phyloP scores from a whole-genome alignment of 2,888 invertebrate genomes.

The Acleris emargana region DNA sequence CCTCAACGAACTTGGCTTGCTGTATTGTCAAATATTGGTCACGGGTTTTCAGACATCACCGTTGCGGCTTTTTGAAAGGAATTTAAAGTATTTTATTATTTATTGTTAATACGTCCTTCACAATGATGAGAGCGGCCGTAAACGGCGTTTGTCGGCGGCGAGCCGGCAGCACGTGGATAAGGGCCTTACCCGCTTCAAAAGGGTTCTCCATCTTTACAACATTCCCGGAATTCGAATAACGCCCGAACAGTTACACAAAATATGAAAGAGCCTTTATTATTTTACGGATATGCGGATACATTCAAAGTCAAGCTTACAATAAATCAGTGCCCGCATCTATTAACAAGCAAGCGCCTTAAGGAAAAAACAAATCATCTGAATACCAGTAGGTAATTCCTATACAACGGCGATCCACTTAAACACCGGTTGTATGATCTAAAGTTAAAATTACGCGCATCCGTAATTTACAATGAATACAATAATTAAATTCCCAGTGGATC shows the following conservation, averaged over 20 bases:
- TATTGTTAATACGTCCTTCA: conserved; percentile 60
- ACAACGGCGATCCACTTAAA: conserved; percentile 36
- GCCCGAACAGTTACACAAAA: conserved; percentile 47
- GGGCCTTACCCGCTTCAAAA: conserved; percentile 60
- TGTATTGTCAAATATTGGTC: conserved; percentile 57
- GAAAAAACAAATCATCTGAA: conserved; percentile 32
- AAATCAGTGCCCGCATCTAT: conserved; percentile 42
- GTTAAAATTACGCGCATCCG: conserved; percentile 55
- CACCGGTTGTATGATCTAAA: conserved; percentile 36
- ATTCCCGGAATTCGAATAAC: conserved; percentile 60
- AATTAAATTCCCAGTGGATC: conserved; percentile 56
- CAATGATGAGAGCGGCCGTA: conserved; percentile 57
- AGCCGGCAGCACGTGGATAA: conserved; percentile 60
- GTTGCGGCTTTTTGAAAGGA: conserved; percentile 49
- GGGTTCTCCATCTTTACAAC: conserved; percentile 56
- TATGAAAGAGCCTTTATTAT: conserved; percentile 46
- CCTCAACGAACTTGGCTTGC: conserved; percentile 22
- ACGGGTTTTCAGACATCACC: conserved; percentile 55
- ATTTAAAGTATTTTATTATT: conserved; percentile 68
- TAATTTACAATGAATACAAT: conserved; percentile 53
- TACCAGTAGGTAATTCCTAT: conserved; percentile 29
- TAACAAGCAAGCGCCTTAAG: conserved; percentile 38
- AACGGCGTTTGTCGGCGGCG: conserved; percentile 63
- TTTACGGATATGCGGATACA: conserved; percentile 52
- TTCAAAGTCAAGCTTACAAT: conserved; percentile 44